Conservation (phyloP, 2,797 vertebrate genomes). For the Hydrocynus forskahlii region DNA sequence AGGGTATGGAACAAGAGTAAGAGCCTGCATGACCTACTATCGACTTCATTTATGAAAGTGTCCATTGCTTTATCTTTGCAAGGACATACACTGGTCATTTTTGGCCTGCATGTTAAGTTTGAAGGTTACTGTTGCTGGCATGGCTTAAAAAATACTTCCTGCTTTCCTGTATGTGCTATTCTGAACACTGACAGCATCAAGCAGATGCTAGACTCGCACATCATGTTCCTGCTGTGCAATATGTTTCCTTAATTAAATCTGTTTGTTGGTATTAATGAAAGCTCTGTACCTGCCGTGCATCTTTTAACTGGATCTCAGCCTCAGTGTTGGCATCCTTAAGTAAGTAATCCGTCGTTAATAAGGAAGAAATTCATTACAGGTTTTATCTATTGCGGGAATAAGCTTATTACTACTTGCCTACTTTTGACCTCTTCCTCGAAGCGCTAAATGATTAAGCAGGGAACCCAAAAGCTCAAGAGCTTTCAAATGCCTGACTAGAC, state of each 20-base stretch:
- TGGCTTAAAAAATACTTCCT: too few relatives aligned
- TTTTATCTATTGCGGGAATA: not conserved
- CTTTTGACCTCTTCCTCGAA: not conserved
- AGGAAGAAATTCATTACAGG: not conserved
- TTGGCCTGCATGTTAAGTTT: too few relatives aligned
- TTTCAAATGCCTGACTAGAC: not conserved
- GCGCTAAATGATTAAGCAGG: not conserved
- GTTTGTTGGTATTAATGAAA: constrained; percentile 19
- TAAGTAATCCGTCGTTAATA: not conserved
- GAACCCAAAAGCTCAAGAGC: not conserved
- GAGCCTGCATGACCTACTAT: too few relatives aligned
- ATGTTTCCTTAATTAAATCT: constrained; percentile 14
- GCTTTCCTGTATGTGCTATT: not conserved
- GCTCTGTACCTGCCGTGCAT: not conserved
- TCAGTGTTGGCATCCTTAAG: not conserved
- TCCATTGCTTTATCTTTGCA: too few relatives aligned
- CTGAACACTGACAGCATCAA: not conserved
- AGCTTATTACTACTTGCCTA: not conserved
- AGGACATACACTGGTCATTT: too few relatives aligned
- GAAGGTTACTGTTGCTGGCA: too few relatives aligned
- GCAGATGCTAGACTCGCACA: not conserved
- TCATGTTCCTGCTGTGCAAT: not conserved
- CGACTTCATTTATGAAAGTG: too few relatives aligned
- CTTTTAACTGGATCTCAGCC: not conserved
- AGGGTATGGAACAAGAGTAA: too few relatives aligned